Conservation (phyloP, 2,113 vertebrate species). For the Phalacrocorax carbo region DNA sequence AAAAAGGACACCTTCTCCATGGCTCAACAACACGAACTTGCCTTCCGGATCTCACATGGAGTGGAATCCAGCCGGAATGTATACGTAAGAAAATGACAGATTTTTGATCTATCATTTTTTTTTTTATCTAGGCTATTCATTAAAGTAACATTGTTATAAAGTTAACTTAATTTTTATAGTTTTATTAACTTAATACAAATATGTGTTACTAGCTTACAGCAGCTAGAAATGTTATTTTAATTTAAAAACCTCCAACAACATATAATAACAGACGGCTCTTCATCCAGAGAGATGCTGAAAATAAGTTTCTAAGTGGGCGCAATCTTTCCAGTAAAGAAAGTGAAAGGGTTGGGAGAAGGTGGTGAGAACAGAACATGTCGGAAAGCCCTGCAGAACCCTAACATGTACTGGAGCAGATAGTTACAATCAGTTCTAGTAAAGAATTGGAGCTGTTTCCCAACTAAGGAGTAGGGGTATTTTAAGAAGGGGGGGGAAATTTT, state of each 20-base stretch:
- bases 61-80: conserved; percentile 92
- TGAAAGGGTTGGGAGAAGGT: not conserved
- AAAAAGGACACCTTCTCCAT: conserved; percentile 94
- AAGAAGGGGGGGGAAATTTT: not conserved
- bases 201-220: not conserved
- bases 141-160: not conserved
- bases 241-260: not conserved
- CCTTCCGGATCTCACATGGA: conserved; percentile 94
- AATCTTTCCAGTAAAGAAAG: not conserved
- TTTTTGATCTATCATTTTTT: not conserved
- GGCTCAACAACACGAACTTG: conserved; percentile 94
- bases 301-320: not conserved
- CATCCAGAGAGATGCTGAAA: not conserved
- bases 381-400: not conserved
- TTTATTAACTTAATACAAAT: not conserved
- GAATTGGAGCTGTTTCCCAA: not conserved
- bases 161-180: not conserved
- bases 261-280: not conserved
- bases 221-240: not conserved
- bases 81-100: conserved; percentile 78
- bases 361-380: not conserved
- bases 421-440: not conserved
- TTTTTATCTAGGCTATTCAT: not conserved
- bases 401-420: not conserved
- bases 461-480: not conserved